Evolutionary conservation across 2,797 vertebrate species (phyloP).

Genomic region (Amblyopsis hoosieri): DNA sequence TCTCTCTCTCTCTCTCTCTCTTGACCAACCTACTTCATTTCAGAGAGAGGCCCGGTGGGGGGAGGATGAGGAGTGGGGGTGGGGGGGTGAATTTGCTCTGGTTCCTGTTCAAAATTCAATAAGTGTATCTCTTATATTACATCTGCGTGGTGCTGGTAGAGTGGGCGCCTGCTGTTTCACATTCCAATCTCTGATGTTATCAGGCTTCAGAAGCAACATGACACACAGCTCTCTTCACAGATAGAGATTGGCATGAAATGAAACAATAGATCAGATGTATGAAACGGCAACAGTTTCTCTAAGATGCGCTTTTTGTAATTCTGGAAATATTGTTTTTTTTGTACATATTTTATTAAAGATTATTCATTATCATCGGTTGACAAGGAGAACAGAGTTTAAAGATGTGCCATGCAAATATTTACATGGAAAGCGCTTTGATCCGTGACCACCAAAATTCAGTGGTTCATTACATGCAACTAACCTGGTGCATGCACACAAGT

Average conservation of each 20-base stretch:
- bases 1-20: slow-evolving; percentile 49
- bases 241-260: slow-evolving; percentile 68
- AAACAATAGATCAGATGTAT: slow-evolving; percentile 58
- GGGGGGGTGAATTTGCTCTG: slow-evolving; percentile 59
- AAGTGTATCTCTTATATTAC: slow-evolving; percentile 64
- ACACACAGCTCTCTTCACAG: slow-evolving; percentile 61
- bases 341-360: slow-evolving; percentile 8
- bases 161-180: slow-evolving; percentile 54
- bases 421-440: too few relatives aligned
- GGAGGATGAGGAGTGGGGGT: slow-evolving; percentile 21
- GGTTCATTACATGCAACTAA: too few relatives aligned
- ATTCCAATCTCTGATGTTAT: slow-evolving; percentile 73
- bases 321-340: background rate
- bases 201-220: slow-evolving; percentile 56
- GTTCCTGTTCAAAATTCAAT: slow-evolving; percentile 76
- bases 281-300: slow-evolving; percentile 51
- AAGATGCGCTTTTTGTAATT: slow-evolving; percentile 35
- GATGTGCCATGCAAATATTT: background rate
- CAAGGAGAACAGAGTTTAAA: slow-evolving; percentile 8
- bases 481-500: too few relatives aligned
- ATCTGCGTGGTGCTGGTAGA: slow-evolving; percentile 48
- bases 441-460: too few relatives aligned
- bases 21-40: background rate
- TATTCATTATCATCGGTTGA: background rate
- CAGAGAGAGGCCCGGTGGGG: slow-evolving; percentile 3